phyloP scores from a whole-genome alignment of 2,797 vertebrate species.

The Lindbergichthys nudifrons region DNA sequence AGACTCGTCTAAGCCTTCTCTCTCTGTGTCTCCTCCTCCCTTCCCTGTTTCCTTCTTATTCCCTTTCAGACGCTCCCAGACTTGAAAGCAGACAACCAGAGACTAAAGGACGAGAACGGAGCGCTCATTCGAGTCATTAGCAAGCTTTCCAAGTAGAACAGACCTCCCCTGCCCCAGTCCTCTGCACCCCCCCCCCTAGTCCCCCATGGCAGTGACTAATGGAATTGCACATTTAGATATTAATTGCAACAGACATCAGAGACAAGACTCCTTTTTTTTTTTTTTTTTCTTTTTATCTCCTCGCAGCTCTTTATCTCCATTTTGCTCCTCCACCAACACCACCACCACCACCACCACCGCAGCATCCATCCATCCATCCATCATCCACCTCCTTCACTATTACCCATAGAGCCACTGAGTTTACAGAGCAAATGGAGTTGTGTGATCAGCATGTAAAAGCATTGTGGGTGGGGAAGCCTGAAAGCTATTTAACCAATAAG shows the following conservation, averaged over 20 bases:
- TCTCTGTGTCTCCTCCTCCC: constrained; percentile 13
- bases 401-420: constrained; percentile 88
- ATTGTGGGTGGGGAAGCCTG: constrained; percentile 90
- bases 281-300: constrained; percentile 7
- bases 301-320: constrained; percentile 28
- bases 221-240: constrained; percentile 93
- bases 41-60: constrained; percentile 53
- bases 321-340: constrained; percentile 27
- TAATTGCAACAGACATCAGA: constrained; percentile 87
- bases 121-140: constrained; percentile 99
- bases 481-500: constrained; percentile 98
- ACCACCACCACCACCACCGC: constrained; percentile 31
- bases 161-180: constrained; percentile 23
- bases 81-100: constrained; percentile 99
- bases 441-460: constrained; percentile 65
- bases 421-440: constrained; percentile 88
- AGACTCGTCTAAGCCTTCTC: constrained; percentile 63
- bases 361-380: constrained; percentile 39
- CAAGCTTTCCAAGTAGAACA: constrained; percentile 99
- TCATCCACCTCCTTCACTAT: constrained; percentile 35
- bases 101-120: constrained; percentile 99
- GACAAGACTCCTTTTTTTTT: constrained; percentile 66
- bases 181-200: constrained; percentile 35
- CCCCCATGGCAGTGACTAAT: constrained; percentile 86
- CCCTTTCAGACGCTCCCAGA: constrained; percentile 95